phyloP scores from a whole-genome alignment of 2,888 invertebrate genomes.

The Dicycla oo region DNA sequence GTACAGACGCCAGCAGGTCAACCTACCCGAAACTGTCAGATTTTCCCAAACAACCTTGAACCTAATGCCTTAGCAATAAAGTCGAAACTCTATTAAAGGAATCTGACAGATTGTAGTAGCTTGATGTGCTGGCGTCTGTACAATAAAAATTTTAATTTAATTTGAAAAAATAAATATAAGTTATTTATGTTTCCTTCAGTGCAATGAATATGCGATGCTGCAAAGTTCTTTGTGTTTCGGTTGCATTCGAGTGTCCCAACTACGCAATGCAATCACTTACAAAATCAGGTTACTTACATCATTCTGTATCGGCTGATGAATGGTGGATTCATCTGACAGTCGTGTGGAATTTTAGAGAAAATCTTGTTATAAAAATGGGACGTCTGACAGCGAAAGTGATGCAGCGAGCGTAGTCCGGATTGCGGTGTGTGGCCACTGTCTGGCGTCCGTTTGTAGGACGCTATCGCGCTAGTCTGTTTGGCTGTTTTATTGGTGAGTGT shows the following conservation, averaged over 20 bases:
- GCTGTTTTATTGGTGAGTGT: slow-evolving; percentile 69
- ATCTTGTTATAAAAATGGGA: slow-evolving; percentile 74
- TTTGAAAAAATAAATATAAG: no score
- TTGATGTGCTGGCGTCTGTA: no score
- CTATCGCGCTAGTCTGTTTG: slow-evolving; percentile 67
- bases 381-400: slow-evolving; percentile 82
- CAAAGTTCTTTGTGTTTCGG: neutral
- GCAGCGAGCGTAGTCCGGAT: slow-evolving; percentile 61
- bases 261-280: slow-evolving; percentile 22
- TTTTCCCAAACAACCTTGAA: no score
- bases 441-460: slow-evolving; percentile 82
- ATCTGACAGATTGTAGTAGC: no score
- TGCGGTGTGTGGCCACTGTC: slow-evolving; percentile 63
- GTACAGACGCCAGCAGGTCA: no score
- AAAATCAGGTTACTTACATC: slow-evolving; percentile 45
- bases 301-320: slow-evolving; percentile 31
- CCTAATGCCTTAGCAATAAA: no score
- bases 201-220: neutral
- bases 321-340: slow-evolving; percentile 14
- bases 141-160: no score
- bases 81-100: no score
- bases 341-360: slow-evolving; percentile 61
- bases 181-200: slow-evolving; percentile 13
- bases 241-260: slow-evolving; percentile 24
- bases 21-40: no score